Conservation (phyloP, 1,140 invertebrate genomes). For the Hesperophylax magnus region DNA sequence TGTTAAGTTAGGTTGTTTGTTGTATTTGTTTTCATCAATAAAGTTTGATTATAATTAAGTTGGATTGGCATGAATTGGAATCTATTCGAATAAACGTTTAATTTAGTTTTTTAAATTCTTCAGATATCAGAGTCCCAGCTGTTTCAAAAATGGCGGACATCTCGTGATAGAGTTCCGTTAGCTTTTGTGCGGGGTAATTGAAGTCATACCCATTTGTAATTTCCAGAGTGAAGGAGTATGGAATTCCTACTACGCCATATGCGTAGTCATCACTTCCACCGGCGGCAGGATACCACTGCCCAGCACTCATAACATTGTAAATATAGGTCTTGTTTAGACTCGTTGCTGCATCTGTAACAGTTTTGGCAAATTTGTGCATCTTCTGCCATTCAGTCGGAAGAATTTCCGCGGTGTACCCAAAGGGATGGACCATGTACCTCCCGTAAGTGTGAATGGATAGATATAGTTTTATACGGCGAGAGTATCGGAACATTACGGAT, state of each 20-base stretch:
- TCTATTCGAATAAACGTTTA: no score
- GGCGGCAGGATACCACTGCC: constrained; percentile 74
- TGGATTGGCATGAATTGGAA: no score
- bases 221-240: constrained; percentile 80
- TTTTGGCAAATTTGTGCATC: not conserved
- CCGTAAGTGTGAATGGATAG: constrained; percentile 80
- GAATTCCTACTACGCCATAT: constrained; percentile 74
- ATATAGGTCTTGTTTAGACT: not conserved
- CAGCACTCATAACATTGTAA: constrained; percentile 44
- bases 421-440: constrained; percentile 73
- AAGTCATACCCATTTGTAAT: constrained; percentile 69
- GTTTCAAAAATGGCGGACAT: not conserved
- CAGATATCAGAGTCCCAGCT: not conserved
- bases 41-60: no score
- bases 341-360: not conserved
- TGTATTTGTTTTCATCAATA: no score
- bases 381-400: not conserved
- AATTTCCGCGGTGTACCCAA: constrained; percentile 65
- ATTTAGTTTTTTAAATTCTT: not conserved
- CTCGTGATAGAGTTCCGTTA: constrained; percentile 45
- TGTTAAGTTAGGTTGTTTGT: no score
- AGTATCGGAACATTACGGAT: constrained; percentile 71
- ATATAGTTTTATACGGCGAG: constrained; percentile 74
- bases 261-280: constrained; percentile 82
- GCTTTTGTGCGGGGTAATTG: constrained; percentile 61